Base-by-base conservation (phyloP, 2,888 invertebrate genomes). In the Parnassius mnemosyne region DNA sequence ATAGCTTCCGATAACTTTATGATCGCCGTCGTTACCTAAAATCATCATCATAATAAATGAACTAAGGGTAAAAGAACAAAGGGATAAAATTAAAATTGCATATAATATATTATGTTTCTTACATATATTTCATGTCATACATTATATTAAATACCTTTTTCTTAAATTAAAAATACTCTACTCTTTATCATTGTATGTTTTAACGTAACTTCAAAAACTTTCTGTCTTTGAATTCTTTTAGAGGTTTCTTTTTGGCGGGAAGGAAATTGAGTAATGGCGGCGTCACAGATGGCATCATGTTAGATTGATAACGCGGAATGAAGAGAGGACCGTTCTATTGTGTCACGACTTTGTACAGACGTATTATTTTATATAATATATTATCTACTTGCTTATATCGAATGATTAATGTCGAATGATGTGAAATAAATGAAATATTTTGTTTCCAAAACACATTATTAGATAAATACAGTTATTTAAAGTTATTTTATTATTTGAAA, bases 271-370 rank as follows among this genome's bases (percentile, higher is more conserved):
- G 85, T 89, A 89, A 91, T 89, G 84, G 79, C 78, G 70, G 79
- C 84, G 89, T 89, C 90, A 86, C 89, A 89, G 91, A 89, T 89
- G 91, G 90, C 88, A 89, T 89, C 87, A 88, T 81, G 84, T 81
- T 82, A 85, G 89, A 91, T 89, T 90, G 91, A 91, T 90, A 88
- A 85, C 85, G 78, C 74, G 80, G 85, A 87, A 87, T 86, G 83
- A 84, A 85, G 77, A 77, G 73, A 72, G 81, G 80, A 78, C 72
- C 76, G 78, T 79, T 77, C 84, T 84, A 84, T 85, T 86, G 87
- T 85, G 79, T 71, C 69, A 67, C 72, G 71, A 76, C 74, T 72
- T 74, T 53, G 50, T 53, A 60, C 66, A 65, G 72, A 69, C 68
- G 70, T 70, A 71, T 65, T 73, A 70, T 71, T 72, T 52, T 64